Evolutionary conservation across 2,888 invertebrate genomes (phyloP), one percentile per base, ranked within the genome.

Genomic region (Acleris sparsana): DNA sequence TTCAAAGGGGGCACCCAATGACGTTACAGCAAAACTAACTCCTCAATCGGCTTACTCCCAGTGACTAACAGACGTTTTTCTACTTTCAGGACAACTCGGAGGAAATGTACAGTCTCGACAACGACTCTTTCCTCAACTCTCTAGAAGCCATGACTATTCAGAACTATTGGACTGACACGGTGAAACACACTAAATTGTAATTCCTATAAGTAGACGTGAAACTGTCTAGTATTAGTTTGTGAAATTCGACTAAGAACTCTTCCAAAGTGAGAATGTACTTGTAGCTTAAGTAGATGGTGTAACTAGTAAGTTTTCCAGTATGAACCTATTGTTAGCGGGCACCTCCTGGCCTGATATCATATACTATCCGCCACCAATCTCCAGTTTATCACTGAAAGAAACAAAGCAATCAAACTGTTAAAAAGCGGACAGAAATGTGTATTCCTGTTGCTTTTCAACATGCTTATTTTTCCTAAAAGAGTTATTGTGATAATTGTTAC

Each of bases 41-140:
- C 13, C 29, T 29, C 9, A 29, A 29, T 7, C 29, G 29, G 29
- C 55, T 7, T 44, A 20, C 46, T 52, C 53, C 44, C 6, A 25
- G n/a, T 53, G n/a, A 53, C 29, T 43, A 52, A 52, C 13, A 39
- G 17, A 13, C 5, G 7, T 53, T 55, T 73, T 33, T 67, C 11
- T 39, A 48, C 2, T 94, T 94, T 20, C 93, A 97, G 97, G 97
- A 97, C 86, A 97, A 97, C 83, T 97, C 97, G 6, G 97, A 97
- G 89, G 97, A 98, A 90, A 97, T 98, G 97, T 97, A 97, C 89
- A 98, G 97, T 80, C 90, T 98, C 89, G 98, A 98, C 92, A 98
- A 98, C 86, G 98, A 98, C 86, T 97, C 97, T 70, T 98, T 98
- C 93, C 94, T 98, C 69, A 98, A 98, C 90, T 97, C 97, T 69